Evolutionary conservation across 2,797 vertebrate species (phyloP).

Genomic region (Channa striata): DNA sequence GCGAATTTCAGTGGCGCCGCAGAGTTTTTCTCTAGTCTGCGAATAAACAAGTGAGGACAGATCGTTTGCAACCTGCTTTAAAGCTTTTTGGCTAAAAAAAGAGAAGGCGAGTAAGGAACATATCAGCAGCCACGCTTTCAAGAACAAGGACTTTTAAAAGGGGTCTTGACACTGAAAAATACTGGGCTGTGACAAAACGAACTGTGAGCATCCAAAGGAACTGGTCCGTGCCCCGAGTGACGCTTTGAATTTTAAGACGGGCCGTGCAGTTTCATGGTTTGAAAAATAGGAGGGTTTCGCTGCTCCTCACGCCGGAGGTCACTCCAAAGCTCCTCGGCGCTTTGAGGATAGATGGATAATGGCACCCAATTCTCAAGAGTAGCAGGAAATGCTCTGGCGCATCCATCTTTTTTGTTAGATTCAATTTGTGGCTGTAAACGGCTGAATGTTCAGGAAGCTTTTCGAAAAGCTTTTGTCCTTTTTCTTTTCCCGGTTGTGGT

Average conservation of each 20-base stretch:
- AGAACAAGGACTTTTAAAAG: neutral
- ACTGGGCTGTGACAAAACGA: too few relatives aligned
- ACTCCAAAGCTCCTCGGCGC: neutral
- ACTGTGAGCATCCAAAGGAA: too few relatives aligned
- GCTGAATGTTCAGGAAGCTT: constrained; percentile 12
- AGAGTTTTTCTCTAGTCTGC: neutral
- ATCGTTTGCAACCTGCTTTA: neutral
- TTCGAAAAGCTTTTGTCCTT: constrained; percentile 1
- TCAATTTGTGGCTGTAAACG: constrained; percentile 31
- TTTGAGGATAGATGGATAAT: constrained; percentile 24
- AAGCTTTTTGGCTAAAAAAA: neutral
- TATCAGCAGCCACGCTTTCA: neutral
- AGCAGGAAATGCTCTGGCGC: constrained; percentile 16
- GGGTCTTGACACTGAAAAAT: neutral
- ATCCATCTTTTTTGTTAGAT: constrained; percentile 22
- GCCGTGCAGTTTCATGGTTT: neutral
- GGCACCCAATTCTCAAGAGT: neutral
- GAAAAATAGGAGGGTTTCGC: neutral
- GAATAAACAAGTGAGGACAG: neutral
- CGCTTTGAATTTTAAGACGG: neutral
- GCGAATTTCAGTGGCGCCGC: too few relatives aligned
- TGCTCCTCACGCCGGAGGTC: neutral
- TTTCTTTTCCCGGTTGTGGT: neutral
- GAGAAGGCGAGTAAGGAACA: neutral
- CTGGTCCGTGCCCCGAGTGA: neutral